phyloP scores from a whole-genome alignment of 92 coral and sea anemone genomes.

The Zoanthus sociatus region DNA sequence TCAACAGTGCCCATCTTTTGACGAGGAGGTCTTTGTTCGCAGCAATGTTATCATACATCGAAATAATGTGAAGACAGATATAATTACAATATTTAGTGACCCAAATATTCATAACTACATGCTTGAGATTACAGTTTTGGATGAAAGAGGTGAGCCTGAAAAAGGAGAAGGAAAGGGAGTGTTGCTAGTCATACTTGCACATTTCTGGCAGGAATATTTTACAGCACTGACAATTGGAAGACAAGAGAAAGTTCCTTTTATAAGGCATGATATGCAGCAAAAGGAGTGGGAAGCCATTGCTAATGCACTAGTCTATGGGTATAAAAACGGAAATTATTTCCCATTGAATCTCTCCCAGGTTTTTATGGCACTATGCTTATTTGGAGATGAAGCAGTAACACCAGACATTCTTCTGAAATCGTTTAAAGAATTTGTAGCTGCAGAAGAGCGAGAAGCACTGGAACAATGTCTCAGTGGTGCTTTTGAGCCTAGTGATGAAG shows the following conservation, averaged over 20 bases:
- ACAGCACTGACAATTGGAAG: constrained; percentile 35
- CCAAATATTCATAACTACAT: too few species aligned
- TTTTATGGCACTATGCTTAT: constrained; percentile 17
- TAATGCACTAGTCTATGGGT: constrained; percentile 36
- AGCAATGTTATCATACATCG: too few species aligned
- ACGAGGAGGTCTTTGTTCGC: too few species aligned
- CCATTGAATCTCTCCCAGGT: constrained; percentile 30
- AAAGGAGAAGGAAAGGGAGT: too few species aligned
- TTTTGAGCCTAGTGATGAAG: constrained; percentile 43
- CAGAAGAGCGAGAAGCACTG: constrained; percentile 43
- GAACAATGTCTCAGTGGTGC: constrained; percentile 20
- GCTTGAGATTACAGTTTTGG: too few species aligned
- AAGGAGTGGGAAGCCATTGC: constrained; percentile 50
- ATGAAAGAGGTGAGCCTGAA: too few species aligned
- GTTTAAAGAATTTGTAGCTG: constrained; percentile 38
- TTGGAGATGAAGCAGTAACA: too few species aligned
- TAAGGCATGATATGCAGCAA: constrained; percentile 45
- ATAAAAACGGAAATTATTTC: constrained; percentile 23
- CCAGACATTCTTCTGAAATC: not conserved
- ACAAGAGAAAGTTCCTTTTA: constrained; percentile 41
- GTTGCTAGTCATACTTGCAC: too few species aligned
- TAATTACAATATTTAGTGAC: too few species aligned
- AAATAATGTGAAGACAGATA: too few species aligned
- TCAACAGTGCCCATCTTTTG: too few species aligned
- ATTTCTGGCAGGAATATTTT: not conserved